phyloP scores from a whole-genome alignment of 2,888 invertebrate genomes.

The Muscina levida region DNA sequence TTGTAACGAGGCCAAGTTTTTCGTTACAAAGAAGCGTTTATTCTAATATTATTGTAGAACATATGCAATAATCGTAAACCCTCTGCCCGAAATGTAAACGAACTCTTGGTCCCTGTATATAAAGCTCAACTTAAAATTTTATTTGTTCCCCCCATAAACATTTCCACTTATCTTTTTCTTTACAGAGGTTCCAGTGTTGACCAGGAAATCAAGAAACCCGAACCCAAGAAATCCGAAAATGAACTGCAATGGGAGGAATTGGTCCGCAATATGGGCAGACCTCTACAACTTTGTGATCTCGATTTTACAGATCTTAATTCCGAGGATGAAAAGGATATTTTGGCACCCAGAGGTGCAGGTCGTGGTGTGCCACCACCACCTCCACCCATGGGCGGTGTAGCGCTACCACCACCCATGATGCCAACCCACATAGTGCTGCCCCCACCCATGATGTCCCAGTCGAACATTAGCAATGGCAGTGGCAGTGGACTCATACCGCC shows the following conservation, averaged over 20 bases:
- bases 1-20: no score
- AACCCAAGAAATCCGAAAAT: slow-evolving; percentile 93
- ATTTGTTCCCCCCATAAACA: no score
- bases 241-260: slow-evolving; percentile 98
- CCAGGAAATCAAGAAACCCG: slow-evolving; percentile 85
- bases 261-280: slow-evolving; percentile 86
- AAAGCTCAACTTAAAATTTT: no score
- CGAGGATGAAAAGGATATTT: slow-evolving; percentile 92
- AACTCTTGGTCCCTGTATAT: no score
- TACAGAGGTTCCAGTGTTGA: slow-evolving; percentile 86
- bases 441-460: slow-evolving; percentile 80
- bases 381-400: slow-evolving; percentile 84
- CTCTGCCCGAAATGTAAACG: no score
- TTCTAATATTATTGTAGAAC: no score
- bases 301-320: slow-evolving; percentile 96
- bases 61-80: no score
- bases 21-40: no score
- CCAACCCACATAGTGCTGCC: slow-evolving; percentile 75
- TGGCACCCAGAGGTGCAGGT: slow-evolving; percentile 84
- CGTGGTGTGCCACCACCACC: slow-evolving; percentile 89
- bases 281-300: slow-evolving; percentile 93
- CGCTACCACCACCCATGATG: slow-evolving; percentile 81
- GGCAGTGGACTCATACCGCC: slow-evolving; percentile 79
- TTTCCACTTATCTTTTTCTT: slow-evolving; percentile 6
- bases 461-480: slow-evolving; percentile 73